These are phyloP conservation scores for Pollenia griseotomentosa DNA, from an alignment of 2,888 invertebrate species.

Conservation along the genomic window DNA sequence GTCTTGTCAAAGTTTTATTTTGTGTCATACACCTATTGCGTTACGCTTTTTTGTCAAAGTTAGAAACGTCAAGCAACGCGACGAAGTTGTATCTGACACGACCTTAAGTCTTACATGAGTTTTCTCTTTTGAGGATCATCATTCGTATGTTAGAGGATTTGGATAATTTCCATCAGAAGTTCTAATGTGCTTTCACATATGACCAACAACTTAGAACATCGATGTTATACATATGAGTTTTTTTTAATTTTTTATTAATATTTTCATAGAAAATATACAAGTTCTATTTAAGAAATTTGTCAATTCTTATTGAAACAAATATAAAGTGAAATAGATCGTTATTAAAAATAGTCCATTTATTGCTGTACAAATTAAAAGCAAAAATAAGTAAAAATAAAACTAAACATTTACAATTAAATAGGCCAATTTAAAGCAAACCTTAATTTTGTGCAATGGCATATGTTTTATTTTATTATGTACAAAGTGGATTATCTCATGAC, in stretches of 20 bases:
- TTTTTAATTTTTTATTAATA: not conserved
- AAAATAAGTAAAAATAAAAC: not conserved
- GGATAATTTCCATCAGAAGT: too few species aligned
- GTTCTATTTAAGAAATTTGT: not conserved
- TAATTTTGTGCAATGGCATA: too few species aligned
- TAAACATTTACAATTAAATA: slow-evolving; percentile 17
- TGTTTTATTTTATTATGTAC: too few species aligned
- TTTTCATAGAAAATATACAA: slow-evolving; percentile 3
- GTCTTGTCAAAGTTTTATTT: too few species aligned
- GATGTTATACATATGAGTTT: slow-evolving; percentile 45
- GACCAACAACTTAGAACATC: slow-evolving; percentile 37
- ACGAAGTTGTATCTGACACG: too few species aligned
- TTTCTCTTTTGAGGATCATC: too few species aligned
- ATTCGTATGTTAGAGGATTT: too few species aligned
- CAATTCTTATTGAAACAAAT: not conserved
- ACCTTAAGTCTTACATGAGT: too few species aligned
- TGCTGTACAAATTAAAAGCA: slow-evolving; percentile 15
- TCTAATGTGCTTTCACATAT: not conserved
- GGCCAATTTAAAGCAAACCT: slow-evolving; percentile 28
- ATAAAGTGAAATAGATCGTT: not conserved
- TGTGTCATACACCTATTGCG: too few species aligned
- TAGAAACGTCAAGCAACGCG: too few species aligned
- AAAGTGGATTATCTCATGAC: not conserved
- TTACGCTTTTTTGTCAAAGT: too few species aligned
- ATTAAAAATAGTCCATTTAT: slow-evolving; percentile 46